Conservation (phyloP, 2,888 invertebrate genomes). For the Psylliodes chrysocephalus region DNA sequence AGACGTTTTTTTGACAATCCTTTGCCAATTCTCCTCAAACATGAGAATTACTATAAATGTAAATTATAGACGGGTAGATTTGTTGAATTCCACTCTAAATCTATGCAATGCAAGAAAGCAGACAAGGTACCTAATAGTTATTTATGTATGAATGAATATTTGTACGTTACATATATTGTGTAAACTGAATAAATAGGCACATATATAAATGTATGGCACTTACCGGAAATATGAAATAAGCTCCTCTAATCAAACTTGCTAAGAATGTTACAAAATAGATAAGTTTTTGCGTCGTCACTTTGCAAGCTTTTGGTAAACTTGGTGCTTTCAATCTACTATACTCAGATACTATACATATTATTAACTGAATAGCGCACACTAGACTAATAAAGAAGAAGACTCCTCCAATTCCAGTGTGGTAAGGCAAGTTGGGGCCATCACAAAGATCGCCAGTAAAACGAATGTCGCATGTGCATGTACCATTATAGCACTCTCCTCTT, state of each 20-base stretch:
- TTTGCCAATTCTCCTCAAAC: no score
- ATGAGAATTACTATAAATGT: no score
- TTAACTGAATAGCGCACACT: constrained; percentile 84
- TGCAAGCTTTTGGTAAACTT: constrained; percentile 82
- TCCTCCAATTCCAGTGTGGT: constrained; percentile 77
- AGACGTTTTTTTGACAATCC: no score
- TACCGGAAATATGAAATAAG: constrained; percentile 91
- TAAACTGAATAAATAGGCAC: no score
- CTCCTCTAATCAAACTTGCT: constrained; percentile 85
- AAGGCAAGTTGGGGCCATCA: constrained; percentile 84
- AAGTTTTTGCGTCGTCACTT: constrained; percentile 89
- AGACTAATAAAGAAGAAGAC: constrained; percentile 86
- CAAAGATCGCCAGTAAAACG: constrained; percentile 86
- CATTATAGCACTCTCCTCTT: constrained; percentile 91
- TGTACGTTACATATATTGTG: no score
- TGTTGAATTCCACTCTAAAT: no score
- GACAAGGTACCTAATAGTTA: no score
- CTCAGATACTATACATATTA: constrained; percentile 84
- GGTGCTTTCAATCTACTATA: constrained; percentile 86
- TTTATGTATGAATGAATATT: no score
- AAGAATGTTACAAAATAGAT: constrained; percentile 88
- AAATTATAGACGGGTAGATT: no score
- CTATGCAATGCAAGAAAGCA: no score
- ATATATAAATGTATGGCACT: no score
- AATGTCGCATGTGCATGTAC: constrained; percentile 92